Conservation (phyloP, 2,113 vertebrate species). For the Charina bottae region DNA sequence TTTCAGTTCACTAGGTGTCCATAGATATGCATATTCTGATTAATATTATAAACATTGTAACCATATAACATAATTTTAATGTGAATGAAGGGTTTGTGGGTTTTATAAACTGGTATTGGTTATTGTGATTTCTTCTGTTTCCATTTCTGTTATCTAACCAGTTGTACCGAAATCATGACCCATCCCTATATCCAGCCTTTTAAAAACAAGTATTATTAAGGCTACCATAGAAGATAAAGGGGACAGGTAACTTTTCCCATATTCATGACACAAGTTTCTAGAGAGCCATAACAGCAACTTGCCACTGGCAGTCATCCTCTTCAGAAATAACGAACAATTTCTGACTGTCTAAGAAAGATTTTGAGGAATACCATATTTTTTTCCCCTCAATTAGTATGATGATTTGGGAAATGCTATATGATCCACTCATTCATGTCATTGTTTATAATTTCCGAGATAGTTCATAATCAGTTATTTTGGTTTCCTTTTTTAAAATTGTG, state of each 20-base stretch:
- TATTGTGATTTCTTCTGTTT: not conserved
- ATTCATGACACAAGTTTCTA: not conserved
- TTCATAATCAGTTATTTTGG: not conserved
- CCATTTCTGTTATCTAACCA: not conserved
- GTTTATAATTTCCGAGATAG: not conserved
- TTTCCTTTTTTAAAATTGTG: constrained; percentile 2
- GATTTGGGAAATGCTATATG: not conserved
- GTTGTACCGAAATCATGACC: not conserved
- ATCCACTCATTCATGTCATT: not conserved
- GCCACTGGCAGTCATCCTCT: not conserved
- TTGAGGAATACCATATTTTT: not conserved
- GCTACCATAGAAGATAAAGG: not conserved
- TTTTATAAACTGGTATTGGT: not conserved
- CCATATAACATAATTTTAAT: not conserved
- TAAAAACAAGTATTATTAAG: not conserved
- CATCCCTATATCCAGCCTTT: not conserved
- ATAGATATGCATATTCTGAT: no score
- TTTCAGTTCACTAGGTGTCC: no score
- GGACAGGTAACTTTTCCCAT: not conserved
- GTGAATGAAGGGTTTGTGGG: not conserved
- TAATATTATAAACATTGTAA: not conserved
- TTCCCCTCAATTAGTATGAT: not conserved
- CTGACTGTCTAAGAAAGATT: not conserved
- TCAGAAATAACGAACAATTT: not conserved
- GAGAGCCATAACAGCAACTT: not conserved